phyloP scores from a whole-genome alignment of 2,888 invertebrate species.

The Pachymerium ferrugineum region DNA sequence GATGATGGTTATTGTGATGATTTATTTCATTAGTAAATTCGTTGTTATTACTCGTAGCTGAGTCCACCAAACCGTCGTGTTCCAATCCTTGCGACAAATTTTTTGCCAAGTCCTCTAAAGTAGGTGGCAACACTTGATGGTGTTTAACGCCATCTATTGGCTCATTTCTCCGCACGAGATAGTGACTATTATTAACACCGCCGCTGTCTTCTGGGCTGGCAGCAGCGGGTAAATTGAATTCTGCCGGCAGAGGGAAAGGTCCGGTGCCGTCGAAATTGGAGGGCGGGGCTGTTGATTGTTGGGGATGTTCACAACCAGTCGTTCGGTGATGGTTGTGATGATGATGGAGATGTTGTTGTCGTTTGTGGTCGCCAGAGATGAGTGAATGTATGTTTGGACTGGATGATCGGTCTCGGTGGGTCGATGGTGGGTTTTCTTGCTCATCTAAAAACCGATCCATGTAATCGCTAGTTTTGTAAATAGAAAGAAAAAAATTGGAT shows the following conservation, averaged over 20 bases:
- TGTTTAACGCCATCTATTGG: too few species aligned
- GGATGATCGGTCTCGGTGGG: constrained; percentile 55
- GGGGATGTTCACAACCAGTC: neutral
- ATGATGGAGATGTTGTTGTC: constrained; percentile 41
- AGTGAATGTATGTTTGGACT: constrained; percentile 61
- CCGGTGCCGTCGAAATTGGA: neutral
- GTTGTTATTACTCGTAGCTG: neutral
- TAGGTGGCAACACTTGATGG: neutral
- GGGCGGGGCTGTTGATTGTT: neutral
- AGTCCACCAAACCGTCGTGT: neutral
- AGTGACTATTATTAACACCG: neutral
- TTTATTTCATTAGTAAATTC: neutral
- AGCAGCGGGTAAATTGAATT: neutral
- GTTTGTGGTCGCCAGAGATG: constrained; percentile 50
- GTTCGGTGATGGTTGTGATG: neutral
- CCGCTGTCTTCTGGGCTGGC: neutral
- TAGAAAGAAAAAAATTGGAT: constrained; percentile 39
- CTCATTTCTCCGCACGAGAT: neutral
- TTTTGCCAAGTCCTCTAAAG: constrained; percentile 28
- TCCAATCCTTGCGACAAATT: constrained; percentile 23
- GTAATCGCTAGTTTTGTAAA: constrained; percentile 76
- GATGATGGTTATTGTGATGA: neutral
- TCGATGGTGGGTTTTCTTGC: constrained; percentile 51
- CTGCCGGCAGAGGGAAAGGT: neutral
- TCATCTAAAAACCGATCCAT: constrained; percentile 90